Evolutionary conservation across 1,140 invertebrate genomes (phyloP), one percentile per base, ranked within the genome.

Genomic region (Solenopsis invicta): DNA sequence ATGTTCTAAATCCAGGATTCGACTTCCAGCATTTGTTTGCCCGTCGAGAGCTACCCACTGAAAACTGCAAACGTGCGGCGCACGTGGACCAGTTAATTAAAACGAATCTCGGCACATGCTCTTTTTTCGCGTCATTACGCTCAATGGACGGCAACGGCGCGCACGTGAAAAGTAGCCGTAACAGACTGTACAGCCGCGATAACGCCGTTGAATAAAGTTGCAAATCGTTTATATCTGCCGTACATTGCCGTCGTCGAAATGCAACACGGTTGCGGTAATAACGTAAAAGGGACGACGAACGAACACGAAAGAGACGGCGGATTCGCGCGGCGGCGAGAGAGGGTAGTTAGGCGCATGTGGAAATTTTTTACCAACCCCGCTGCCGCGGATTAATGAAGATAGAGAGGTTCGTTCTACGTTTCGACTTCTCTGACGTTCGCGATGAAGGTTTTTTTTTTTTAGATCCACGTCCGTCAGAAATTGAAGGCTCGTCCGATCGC

Each of bases 191-290:
- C 48, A 13, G 29, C 8, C 41, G 62, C 62, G 61, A 76, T 87
- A 87, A 85, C 56, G 66, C 34, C 52, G 56, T 54, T 29, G 24
- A 77, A 80, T 59, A 69, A 86, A 71, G 41, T 56, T 66, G 84
- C 74, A 80, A 86, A 88, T 88, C 84, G 75, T 86, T 86, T 50
- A 64, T 86, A 86, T 88, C 45, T 45, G 9, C 13, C 24, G 78
- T 29, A 34, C 48, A 72, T 52, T 50, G 37, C 21, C 34, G 56
- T n/a, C 48, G n/a, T 34, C 50, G 10, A 75, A 76, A 80, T 72
- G 59, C 80, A 74, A 61, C 45, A 9, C 69, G n/a, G 41, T 54
- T 18, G 78, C 66, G 64, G 29, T 54, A 59, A 52, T 85, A 84
- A 85, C 48, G 67, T 21, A 21, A 37, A 29, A 45, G 45, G n/a